A percentile compares a stretch with the other conserved stretches of the same genome.
Evolutionary conservation across 2,888 invertebrate genomes (phyloP).

Genomic region (Apamea epomidion): DNA sequence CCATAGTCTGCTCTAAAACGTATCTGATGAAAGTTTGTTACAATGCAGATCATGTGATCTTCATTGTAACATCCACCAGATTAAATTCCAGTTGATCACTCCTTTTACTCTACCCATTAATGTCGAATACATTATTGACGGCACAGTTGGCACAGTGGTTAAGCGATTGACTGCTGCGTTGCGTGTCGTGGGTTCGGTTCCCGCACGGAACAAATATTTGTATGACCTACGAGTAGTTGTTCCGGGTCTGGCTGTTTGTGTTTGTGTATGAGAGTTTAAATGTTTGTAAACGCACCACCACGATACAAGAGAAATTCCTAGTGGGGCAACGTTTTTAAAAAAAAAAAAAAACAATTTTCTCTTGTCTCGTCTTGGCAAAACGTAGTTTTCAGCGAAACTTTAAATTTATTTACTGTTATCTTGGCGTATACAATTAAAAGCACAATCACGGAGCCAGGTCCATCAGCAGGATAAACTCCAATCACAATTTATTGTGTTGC

Average conservation of each 20-base stretch:
- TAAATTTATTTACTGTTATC: neutral
- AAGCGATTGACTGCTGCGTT: no score
- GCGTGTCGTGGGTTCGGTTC: no score
- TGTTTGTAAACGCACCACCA: no score
- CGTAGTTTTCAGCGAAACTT: neutral
- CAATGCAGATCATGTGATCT: neutral
- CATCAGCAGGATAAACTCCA: constrained; percentile 42
- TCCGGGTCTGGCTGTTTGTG: no score
- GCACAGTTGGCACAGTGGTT: no score
- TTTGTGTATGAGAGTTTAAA: no score
- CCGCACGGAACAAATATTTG: no score
- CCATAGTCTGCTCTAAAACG: neutral
- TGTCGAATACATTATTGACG: neutral
- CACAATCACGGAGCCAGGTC: constrained; percentile 9
- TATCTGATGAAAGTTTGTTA: neutral
- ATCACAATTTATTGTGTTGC: constrained; percentile 32
- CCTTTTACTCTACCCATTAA: neutral
- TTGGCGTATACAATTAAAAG: constrained; percentile 13
- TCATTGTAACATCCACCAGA: neutral
- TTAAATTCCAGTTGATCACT: neutral
- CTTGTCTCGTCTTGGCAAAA: neutral
- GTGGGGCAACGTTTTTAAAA: no score
- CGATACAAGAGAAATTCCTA: no score
- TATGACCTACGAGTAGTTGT: no score
- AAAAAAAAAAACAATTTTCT: neutral